phyloP scores from a whole-genome alignment of 2,888 invertebrate species.

The Xestia ashworthii region DNA sequence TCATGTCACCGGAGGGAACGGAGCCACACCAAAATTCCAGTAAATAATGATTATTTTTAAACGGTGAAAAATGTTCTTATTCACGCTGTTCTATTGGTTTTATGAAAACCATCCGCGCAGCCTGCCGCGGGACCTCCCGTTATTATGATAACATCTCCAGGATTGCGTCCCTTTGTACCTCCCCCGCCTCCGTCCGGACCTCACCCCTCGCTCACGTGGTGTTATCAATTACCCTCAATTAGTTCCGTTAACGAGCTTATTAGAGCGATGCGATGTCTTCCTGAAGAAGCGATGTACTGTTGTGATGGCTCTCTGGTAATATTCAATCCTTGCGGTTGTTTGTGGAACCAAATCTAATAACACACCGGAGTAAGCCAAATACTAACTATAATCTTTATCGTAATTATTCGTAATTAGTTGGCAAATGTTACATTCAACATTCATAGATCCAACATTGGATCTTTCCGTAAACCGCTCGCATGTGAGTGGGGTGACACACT shows the following conservation, averaged over 20 bases:
- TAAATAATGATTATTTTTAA: background rate
- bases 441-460: background rate
- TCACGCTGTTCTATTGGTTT: background rate
- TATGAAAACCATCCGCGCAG: background rate
- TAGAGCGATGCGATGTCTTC: slow-evolving; percentile 1
- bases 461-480: too few relatives aligned
- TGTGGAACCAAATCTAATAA: background rate
- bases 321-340: background rate
- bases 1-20: background rate
- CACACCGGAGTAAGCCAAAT: background rate
- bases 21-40: background rate
- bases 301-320: background rate
- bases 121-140: slow-evolving; percentile 2
- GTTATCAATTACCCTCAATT: slow-evolving; percentile 52
- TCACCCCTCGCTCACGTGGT: slow-evolving; percentile 1
- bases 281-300: slow-evolving; percentile 7
- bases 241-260: slow-evolving; percentile 35
- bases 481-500: too few relatives aligned
- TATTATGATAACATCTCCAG: slow-evolving; percentile 30
- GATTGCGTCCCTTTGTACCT: background rate
- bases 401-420: background rate
- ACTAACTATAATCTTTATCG: background rate
- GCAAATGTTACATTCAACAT: background rate
- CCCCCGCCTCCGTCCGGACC: background rate
- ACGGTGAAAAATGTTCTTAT: background rate